Evolutionary conservation across 2,797 vertebrate genomes (phyloP), one percentile per base, ranked within the genome.

Genomic region (Florisuga fusca): DNA sequence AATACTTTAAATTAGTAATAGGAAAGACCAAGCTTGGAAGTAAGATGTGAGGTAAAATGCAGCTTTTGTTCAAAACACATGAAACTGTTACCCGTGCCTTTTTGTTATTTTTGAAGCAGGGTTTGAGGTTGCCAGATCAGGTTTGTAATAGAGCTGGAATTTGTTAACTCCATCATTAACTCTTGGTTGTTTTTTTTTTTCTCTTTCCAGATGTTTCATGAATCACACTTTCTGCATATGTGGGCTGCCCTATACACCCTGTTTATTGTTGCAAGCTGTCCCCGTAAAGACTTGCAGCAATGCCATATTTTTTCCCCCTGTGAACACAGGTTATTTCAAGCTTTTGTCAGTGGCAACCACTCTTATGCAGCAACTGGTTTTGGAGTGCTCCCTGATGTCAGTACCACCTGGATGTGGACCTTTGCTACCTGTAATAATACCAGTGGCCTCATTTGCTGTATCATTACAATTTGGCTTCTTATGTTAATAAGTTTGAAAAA

Each of bases 381-480:
- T 98, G 98, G 98, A 98, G 98, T 98, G 98, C 98, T 97, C 98
- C 97, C 98, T 98, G 98, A 98, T 98, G 98, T 98, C 98, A 98
- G 93, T 98, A 96, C 97, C 98, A 98, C 97, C 97, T 97, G 97
- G 98, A 98, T 97, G 98, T 98, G 98, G 98, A 98, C 98, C 97
- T 98, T 98, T 98, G 98, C 98, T 98, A 98, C 98, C 97, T 98
- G 98, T 98, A 98, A 98, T 98, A 98, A 98, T 98, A 98, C 98
- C 98, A 98, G 98, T 99, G 98, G 98, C 98, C 98, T 99, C 98
- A 98, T 98, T 98, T 98, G 98, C 98, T 98, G 96, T 98, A 98
- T 98, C 97, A 98, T 99, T 99, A 98, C 98, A 89, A 98, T 99
- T 99, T 98, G 98, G 98, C 98, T 98, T 99, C 98, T 97, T 98